Conservation (phyloP, 2,888 invertebrate species). For the Selenia dentaria region DNA sequence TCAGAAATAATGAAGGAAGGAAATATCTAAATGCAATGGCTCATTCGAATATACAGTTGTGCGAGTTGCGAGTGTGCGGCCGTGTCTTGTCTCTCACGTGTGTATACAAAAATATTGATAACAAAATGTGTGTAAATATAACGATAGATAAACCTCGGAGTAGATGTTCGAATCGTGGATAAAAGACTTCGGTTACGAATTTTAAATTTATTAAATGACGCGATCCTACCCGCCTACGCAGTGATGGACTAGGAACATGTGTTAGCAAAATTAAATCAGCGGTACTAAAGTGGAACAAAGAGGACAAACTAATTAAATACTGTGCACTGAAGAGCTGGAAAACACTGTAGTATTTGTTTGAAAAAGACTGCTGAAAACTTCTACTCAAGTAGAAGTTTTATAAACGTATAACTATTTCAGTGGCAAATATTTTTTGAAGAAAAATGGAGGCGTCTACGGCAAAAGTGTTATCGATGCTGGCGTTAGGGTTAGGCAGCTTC, state of each 20-base stretch:
- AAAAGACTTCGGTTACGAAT: background rate
- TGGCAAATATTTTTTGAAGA: no score
- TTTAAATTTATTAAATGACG: background rate
- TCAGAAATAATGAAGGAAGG: slow-evolving; percentile 3
- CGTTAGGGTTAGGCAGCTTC: slow-evolving; percentile 88
- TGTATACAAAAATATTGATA: slow-evolving; percentile 2
- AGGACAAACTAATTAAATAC: background rate
- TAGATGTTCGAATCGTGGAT: background rate
- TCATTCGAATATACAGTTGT: slow-evolving; percentile 10
- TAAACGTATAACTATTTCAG: no score
- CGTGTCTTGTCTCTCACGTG: slow-evolving; percentile 2
- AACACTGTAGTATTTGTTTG: no score
- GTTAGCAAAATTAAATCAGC: background rate
- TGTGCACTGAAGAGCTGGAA: no score
- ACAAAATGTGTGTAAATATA: slow-evolving; percentile 17
- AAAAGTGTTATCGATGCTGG: slow-evolving; percentile 87
- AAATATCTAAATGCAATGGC: background rate
- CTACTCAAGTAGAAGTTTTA: no score
- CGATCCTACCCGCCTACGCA: background rate
- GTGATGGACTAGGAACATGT: background rate
- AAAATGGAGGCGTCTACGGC: slow-evolving; percentile 81
- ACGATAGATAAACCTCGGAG: slow-evolving; percentile 6
- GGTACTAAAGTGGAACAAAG: background rate
- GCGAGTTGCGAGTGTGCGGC: slow-evolving; percentile 1
- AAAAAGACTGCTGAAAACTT: no score